phyloP scores from a whole-genome alignment of 2,113 vertebrate species.

The Pandion haliaetus region DNA sequence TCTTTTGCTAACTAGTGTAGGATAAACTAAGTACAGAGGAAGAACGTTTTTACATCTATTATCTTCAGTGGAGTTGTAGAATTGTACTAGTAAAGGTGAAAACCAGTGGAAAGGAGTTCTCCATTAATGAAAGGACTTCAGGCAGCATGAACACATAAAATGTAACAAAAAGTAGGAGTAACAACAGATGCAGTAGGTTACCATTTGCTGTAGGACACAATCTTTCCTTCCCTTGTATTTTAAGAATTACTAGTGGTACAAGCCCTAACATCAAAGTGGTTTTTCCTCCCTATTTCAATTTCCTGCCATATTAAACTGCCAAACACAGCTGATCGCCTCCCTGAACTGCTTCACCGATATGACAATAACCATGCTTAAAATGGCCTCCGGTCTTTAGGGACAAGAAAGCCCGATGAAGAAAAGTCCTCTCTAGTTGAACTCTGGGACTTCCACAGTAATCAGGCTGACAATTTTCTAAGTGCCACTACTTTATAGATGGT shows the following conservation, averaged over 20 bases:
- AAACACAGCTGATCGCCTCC: neutral
- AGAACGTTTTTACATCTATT: neutral
- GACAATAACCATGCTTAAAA: neutral
- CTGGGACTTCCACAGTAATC: neutral
- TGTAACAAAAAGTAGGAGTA: neutral
- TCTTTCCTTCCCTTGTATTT: neutral
- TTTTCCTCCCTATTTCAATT: slow-evolving; percentile 18
- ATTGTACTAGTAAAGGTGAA: neutral
- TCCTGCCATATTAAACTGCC: slow-evolving; percentile 31
- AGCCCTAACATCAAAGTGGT: slow-evolving; percentile 35
- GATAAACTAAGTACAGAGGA: neutral
- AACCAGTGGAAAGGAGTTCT: neutral
- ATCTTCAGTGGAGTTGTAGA: neutral
- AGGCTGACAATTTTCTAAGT: neutral
- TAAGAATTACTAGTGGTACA: neutral
- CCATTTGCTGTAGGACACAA: neutral
- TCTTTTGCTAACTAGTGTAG: neutral
- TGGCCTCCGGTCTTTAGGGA: neutral
- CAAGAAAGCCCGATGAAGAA: neutral
- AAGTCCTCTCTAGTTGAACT: neutral
- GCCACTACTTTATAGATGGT: neutral
- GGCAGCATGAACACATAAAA: neutral
- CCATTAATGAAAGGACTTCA: neutral
- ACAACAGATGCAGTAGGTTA: neutral
- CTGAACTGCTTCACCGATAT: neutral